These are phyloP conservation scores for Hesperia comma DNA, from an alignment of 2,888 invertebrate genomes.

Conservation along the genomic window DNA sequence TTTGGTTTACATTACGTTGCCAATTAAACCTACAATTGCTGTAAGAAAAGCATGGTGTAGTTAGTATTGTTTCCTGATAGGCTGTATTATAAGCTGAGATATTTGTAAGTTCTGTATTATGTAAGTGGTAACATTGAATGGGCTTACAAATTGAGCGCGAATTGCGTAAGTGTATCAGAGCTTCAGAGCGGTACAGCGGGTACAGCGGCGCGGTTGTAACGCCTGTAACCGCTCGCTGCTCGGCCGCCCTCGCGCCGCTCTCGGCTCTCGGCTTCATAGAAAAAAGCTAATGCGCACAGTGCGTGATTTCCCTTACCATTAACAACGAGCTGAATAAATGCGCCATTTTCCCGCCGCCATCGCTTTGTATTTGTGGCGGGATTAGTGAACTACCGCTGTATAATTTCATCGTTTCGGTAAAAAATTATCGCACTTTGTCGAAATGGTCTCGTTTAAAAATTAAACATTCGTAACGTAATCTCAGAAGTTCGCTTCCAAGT, in stretches of 20 bases:
- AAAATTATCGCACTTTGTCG: constrained; percentile 26
- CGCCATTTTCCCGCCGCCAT: constrained; percentile 21
- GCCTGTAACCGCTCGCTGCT: constrained; percentile 6
- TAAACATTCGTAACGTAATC: constrained; percentile 4
- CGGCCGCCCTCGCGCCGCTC: constrained; percentile 4
- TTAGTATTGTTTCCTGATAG: too few species aligned
- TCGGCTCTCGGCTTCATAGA: constrained; percentile 27
- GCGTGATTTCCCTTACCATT: constrained; percentile 36
- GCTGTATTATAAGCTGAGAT: too few species aligned
- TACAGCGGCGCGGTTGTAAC: neutral
- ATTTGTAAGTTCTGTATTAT: too few species aligned
- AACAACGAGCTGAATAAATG: constrained; percentile 34
- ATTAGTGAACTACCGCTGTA: constrained; percentile 29
- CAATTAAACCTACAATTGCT: too few species aligned
- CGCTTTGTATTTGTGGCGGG: constrained; percentile 18
- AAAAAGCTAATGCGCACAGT: constrained; percentile 36
- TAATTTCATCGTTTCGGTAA: constrained; percentile 34
- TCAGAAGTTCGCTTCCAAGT: constrained; percentile 6
- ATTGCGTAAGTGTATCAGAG: too few species aligned
- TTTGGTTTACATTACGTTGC: too few species aligned
- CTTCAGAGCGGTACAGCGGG: too few species aligned
- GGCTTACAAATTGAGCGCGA: too few species aligned
- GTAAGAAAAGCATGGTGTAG: too few species aligned
- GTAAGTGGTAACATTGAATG: too few species aligned
- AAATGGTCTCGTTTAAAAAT: constrained; percentile 19